These are phyloP conservation scores for Numenius arquata DNA, from an alignment of 2,113 vertebrate species.

Conservation along the genomic window DNA sequence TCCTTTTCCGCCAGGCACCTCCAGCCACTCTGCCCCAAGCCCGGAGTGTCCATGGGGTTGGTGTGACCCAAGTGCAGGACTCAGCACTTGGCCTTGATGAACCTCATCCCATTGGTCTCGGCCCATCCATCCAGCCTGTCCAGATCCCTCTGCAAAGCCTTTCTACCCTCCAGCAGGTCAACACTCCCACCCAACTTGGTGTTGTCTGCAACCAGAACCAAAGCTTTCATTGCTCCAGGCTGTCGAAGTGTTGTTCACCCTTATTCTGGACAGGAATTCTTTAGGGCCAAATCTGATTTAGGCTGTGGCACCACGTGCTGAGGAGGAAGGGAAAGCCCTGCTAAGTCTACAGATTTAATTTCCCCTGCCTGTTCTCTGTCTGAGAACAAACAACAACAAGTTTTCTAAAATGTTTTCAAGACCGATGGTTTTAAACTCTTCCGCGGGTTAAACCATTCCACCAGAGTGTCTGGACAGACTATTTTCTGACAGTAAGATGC, in stretches of 20 bases:
- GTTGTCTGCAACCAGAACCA: neutral
- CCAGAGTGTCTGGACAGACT: neutral
- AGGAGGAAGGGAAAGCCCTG: neutral
- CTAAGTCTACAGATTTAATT: neutral
- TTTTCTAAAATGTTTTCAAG: neutral
- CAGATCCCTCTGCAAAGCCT: too few species aligned
- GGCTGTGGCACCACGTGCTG: neutral
- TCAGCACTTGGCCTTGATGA: too few species aligned
- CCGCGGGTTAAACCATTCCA: neutral
- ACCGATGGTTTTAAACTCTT: neutral
- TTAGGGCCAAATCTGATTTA: neutral
- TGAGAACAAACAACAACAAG: neutral
- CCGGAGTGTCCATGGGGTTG: too few species aligned
- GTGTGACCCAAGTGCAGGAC: too few species aligned
- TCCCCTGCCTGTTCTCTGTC: neutral
- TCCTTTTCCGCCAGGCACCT: too few species aligned
- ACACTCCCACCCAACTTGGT: too few species aligned
- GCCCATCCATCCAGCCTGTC: too few species aligned
- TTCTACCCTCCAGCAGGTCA: too few species aligned
- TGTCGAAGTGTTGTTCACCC: rapidly evolving
- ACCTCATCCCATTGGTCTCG: too few species aligned
- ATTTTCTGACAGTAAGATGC: neutral
- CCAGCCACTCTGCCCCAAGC: too few species aligned
- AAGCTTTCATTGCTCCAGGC: neutral
- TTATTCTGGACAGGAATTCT: rapidly evolving